A percentile compares a stretch with the other conserved stretches of the same genome.
Conservation (phyloP, 2,888 invertebrate genomes). For the Hermaeophaga mercurialis region DNA sequence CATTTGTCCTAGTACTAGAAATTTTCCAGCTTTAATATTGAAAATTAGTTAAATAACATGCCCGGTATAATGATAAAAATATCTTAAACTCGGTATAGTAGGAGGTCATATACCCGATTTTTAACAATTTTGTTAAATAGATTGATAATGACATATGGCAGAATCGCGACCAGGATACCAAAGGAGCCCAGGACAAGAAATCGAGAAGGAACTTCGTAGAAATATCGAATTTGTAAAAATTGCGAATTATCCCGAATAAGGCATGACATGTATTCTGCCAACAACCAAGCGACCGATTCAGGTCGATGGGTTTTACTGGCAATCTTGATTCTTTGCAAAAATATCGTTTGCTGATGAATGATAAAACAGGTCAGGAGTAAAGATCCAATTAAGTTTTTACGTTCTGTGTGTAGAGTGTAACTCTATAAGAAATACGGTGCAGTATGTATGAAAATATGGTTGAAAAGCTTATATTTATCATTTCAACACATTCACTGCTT, state of each 20-base stretch:
- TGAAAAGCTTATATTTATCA: too few relatives aligned
- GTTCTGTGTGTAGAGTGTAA: too few relatives aligned
- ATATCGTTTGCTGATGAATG: neutral
- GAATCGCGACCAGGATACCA: neutral
- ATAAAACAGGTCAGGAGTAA: neutral
- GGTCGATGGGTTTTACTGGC: neutral
- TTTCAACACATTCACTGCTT: too few relatives aligned
- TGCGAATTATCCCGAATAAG: conserved; percentile 2
- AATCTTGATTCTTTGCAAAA: neutral
- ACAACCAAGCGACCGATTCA: conserved; percentile 4
- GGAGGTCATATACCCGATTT: neutral
- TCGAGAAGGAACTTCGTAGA: neutral
- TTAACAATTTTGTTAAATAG: neutral
- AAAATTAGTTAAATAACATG: too few relatives aligned
- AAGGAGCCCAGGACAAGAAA: neutral
- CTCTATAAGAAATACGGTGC: too few relatives aligned
- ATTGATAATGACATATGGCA: neutral
- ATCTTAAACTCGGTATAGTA: too few relatives aligned
- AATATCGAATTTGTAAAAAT: neutral
- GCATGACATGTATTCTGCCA: conserved; percentile 5
- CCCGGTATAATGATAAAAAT: too few relatives aligned
- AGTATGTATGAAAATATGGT: too few relatives aligned
- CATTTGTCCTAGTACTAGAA: too few relatives aligned
- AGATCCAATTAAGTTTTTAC: too few relatives aligned
- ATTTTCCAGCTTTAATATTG: too few relatives aligned